Evolutionary conservation across 2,888 invertebrate genomes (phyloP), one percentile per base, ranked within the genome.

Genomic region (Tromatobia lineatoria): DNA sequence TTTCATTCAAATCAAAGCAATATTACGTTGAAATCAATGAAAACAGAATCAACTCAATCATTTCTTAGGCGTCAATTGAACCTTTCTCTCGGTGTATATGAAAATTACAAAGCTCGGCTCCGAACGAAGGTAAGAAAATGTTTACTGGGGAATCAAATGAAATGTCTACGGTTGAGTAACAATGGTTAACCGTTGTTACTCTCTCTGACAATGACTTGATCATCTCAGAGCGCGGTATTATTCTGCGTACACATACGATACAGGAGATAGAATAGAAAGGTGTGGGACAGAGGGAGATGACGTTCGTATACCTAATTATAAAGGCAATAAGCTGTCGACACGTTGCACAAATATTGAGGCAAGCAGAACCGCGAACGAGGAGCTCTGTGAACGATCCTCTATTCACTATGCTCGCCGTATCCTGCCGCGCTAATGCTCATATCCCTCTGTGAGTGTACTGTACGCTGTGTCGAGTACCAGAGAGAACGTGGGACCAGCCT

Each of bases 331-430:
- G 83, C 85, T 75, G 73, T 74, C 83, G 86, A 85, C 90, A 91
- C 90, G 91, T 90, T 88, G 89, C 86, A 78, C 89, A 90, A 91
- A 91, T 91, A 89, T 91, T 90, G 88, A 85, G 87, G 42, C 82
- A 66, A 66, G 79, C 54, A 38, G 59, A 66, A 45, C 23, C 45
- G 15, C 47, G 67, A 61, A 50, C 45, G 66, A 66, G 66, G 29
- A 34, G 42, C n/a, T 66, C 64, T 45, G 54, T 45, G 42, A 66
- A 78, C 78, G 42, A 59, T 57, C 42, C 71, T 71, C 42, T 29
- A 15, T 42, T 69, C 57, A 69, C 57, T 23, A 59, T 38, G 18
- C 20, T 52, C 54, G 45, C 45, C 69, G 57, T 29, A 61, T 45
- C 2, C 13, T 25, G 34, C 59, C 18, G 45, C 47, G 18, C 66